A percentile compares a stretch with the other conserved stretches of the same genome.
Conservation (phyloP, 1,140 invertebrate species). For the Zaprionus inermis region DNA sequence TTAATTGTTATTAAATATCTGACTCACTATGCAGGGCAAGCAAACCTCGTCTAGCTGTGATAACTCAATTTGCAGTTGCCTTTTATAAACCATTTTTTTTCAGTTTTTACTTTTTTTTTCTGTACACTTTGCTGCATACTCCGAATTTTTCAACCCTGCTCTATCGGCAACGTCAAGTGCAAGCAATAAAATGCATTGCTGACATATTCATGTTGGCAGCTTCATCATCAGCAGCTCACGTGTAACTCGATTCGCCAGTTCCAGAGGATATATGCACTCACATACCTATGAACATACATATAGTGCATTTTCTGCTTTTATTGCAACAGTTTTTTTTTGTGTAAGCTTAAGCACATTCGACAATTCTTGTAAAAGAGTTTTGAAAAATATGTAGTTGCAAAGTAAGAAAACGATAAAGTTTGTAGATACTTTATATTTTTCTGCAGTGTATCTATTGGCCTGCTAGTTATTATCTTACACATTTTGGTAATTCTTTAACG, state of each 20-base stretch:
- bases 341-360: background rate
- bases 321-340: background rate
- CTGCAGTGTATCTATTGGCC: background rate
- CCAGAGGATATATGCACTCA: background rate
- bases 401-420: background rate
- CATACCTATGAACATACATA: no score
- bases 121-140: slow-evolving; percentile 6
- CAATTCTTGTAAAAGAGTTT: background rate
- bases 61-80: background rate
- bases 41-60: background rate
- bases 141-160: slow-evolving; percentile 35
- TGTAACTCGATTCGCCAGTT: slow-evolving; percentile 1
- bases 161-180: slow-evolving; percentile 50
- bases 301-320: no score
- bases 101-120: background rate
- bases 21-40: background rate
- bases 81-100: background rate
- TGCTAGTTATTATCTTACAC: background rate
- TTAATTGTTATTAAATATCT: no score
- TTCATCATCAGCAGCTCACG: slow-evolving; percentile 37
- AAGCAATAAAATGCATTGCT: slow-evolving; percentile 70
- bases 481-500: no score
- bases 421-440: background rate
- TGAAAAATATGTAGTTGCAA: background rate
- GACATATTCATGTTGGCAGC: slow-evolving; percentile 54